Base-by-base conservation (phyloP, 2,888 invertebrate species). In the Amblyjoppa fuscipennis region DNA sequence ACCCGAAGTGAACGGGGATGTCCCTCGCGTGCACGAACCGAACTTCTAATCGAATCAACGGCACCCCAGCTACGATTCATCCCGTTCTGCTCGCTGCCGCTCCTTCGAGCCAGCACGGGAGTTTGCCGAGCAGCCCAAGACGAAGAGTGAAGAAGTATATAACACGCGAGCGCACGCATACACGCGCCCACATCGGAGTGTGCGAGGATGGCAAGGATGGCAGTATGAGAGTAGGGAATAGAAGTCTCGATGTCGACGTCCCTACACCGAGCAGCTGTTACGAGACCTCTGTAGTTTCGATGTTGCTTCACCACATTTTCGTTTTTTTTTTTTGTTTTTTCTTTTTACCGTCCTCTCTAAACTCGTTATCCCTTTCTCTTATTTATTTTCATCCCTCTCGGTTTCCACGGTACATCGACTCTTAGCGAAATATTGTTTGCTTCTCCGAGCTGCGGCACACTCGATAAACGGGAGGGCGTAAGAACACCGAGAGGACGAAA, bases 41-140 rank as follows among this genome's bases (percentile, higher is more conserved):
- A 91, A 91, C 86, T 91, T 91, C 89, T 91, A 91, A 91, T 91
- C 91, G 91, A 91, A 91, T 91, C 91, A 91, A 88, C 88, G 81
- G 83, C 86, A 89, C 87, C 88, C 89, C 86, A 84, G 86, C 88
- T 88, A 88, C 91, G 91, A 91, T 91, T 90, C 88, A 87, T 88
- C 88, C 88, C 45, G 45, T 16, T 45, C 71, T 75, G 71, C 87
- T 80, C 59, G 79, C 75, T 66, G 81, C 83, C 86, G 85, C 84
- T 86, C 84, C 79, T 78, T 16, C 34, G 66, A 80, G 68, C 64
- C 51, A 49, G 73, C 16, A 61, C 66, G 69, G 59, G 73, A 81
- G 68, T 81, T 81, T 61, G 59, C 13, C 77, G 77, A 77, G 82
- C 56, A 73, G 45, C 53, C 66, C 31, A 41, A 31, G 59, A 53